Percentiles rank a stretch among this genome's conserved stretches.
Conservation (phyloP, 2,888 invertebrate species). For the Caenorhabditis japonica region DNA sequence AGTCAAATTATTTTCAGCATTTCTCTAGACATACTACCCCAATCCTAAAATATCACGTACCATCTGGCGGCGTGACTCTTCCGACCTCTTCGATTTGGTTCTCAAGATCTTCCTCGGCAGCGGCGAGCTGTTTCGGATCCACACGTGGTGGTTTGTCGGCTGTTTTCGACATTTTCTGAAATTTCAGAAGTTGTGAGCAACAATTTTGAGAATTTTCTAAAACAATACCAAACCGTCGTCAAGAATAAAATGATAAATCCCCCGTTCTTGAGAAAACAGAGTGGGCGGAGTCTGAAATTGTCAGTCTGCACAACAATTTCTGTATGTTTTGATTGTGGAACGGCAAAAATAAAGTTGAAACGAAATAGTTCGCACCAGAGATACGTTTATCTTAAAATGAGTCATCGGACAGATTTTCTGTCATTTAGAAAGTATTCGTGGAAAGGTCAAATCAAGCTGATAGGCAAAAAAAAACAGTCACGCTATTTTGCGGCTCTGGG, state of each 20-base stretch:
- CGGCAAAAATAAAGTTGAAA: no score
- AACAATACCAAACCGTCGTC: no score
- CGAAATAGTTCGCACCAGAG: no score
- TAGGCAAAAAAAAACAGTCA: no score
- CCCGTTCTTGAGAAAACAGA: neutral
- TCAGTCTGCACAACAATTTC: neutral
- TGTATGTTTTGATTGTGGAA: neutral
- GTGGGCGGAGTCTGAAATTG: neutral
- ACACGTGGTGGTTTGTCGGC: conserved; percentile 20
- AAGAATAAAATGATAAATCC: no score
- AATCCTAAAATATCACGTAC: conserved; percentile 45
- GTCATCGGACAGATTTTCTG: no score
- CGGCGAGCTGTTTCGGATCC: conserved; percentile 16
- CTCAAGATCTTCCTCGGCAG: conserved; percentile 59
- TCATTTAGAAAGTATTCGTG: no score
- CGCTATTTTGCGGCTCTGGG: no score
- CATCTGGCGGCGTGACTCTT: conserved; percentile 72
- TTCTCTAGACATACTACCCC: no score
- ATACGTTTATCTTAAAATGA: no score
- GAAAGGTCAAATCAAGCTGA: no score
- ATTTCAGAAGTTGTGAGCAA: neutral
- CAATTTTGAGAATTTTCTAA: neutral
- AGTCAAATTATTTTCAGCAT: no score
- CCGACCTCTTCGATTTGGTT: conserved; percentile 66
- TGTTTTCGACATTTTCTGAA: conserved; percentile 10